Evolutionary conservation across 53 echinoderm and acorn worm species (phyloP), one percentile per base, ranked within the genome.

Genomic region (Holothuria scabra): DNA sequence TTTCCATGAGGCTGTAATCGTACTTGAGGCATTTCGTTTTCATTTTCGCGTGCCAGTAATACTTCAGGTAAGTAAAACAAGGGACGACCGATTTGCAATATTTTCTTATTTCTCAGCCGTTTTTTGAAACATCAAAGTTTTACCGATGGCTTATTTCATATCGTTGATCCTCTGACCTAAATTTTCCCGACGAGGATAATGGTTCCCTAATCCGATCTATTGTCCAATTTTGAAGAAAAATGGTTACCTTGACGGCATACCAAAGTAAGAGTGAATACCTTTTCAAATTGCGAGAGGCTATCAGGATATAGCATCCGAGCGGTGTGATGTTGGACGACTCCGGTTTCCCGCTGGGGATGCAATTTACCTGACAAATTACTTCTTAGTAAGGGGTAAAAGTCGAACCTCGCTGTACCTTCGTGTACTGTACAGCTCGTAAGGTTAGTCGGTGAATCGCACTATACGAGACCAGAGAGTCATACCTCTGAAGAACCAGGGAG

Each of bases 181-280:
- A 69, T 69, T 69, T 32, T 69, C 38, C 44, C 28, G 35, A 7
- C 34, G 18, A n/a, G 20, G 41, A 37, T n/a, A 41, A 37, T n/a
- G 21, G 28, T 24, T 32, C 69, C 34, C 41, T 69, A 69, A 19
- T 33, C 31, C 34, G 34, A 22, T 2, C 69, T 41, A 69, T 69
- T 35, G 69, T 69, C 35, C 35, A 34, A 69, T 69, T 69, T 34
- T 65, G 13, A 16, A 65, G 31, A 28, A 65, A 14, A 65, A 65
- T 65, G 19, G 69, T 30, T 69, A 69, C 69, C 69, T 69, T 65
- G 28, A 69, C 35, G 37, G 21, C 69, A 69, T 33, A 34, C 30
- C n/a, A n/a, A 69, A 41, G n/a, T n/a, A n/a, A n/a, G n/a, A n/a
- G 41, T 34, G 69, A 69, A 34, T 69, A 37, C 69, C 69, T 41